A percentile compares a stretch with the other conserved stretches of the same genome.
Conservation (phyloP, 2,113 vertebrate species). For the Anoplopoma fimbria region DNA sequence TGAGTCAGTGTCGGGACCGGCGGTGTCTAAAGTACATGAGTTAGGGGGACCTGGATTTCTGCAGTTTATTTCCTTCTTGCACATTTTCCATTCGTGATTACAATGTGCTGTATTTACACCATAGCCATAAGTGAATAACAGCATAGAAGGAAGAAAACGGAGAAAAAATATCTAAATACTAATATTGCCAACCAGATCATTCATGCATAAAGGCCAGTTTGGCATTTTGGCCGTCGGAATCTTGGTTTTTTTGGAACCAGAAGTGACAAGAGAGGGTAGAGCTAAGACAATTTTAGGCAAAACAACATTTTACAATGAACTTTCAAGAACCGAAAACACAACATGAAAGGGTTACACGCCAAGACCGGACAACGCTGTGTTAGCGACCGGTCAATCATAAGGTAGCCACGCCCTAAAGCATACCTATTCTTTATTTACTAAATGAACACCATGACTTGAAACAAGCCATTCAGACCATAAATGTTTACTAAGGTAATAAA, state of each 20-base stretch:
- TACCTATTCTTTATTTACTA: no score
- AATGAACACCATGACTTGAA: no score
- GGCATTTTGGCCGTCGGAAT: neutral
- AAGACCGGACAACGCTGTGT: no score
- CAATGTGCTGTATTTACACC: conserved; percentile 12
- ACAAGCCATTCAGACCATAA: no score
- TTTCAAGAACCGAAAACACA: neutral
- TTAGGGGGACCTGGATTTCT: neutral
- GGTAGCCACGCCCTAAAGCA: no score
- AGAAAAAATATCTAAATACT: neutral
- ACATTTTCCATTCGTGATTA: conserved; percentile 2
- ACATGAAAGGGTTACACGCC: neutral
- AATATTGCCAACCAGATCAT: neutral
- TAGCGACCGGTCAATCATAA: neutral
- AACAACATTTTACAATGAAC: neutral
- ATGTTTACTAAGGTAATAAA: no score
- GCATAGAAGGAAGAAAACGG: conserved; percentile 1
- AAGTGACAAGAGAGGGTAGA: no score
- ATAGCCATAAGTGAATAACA: conserved; percentile 26
- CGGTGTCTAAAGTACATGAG: neutral
- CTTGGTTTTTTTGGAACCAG: no score
- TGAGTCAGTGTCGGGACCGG: conserved; percentile 13
- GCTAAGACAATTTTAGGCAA: no score
- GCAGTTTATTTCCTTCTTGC: neutral
- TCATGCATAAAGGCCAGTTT: neutral